Base-by-base conservation (phyloP, 2,113 vertebrate genomes). In the Peromyscus maniculatus region DNA sequence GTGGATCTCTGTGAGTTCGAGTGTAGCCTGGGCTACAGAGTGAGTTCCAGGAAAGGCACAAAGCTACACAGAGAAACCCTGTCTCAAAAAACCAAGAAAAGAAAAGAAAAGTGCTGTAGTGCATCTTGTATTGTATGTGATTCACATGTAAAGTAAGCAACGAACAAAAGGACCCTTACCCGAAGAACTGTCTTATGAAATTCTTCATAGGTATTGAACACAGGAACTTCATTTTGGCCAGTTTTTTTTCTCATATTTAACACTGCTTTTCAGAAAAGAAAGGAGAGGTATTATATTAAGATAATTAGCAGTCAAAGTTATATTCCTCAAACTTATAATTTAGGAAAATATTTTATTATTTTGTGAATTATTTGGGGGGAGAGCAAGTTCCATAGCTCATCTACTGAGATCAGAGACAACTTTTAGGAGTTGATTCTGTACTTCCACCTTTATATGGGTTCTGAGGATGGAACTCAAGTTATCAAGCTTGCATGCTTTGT, bases 181-280 rank as follows among this genome's bases (percentile, higher is more conserved):
- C 99, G 99, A 97, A 99, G 98, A 99, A 99, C 99, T 93, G 99
- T 98, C 98, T 99, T 99, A 57, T 99, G 99, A 98, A 99, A 99
- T 95, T 99, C 99, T 97, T 99, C 99, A 92, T 99, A 99, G 98
- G 99, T 99, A 97, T 98, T 99, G 98, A 99, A 99, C 5, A 99
- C 98, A 89, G 99, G 99, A 97, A 99, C 99, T 99, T 99, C 99
- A 97, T 99, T 98, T 95, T 98, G 98, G 91, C 99, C 98, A 94
- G 98, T 98, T 98, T 98, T 98, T 15, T 98, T 98, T 96, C 99
- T 99, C 49, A 99, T 99, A 98, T 99, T 99, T 49, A 98, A 98
- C 64, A 98, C 98, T 94, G 98, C 99, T 98, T 99, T 99, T 99
- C 98, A 97, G 98, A 91, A 94, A 97, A 94, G 93, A 95, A 96